Conservation (phyloP, 2,797 vertebrate species). For the Gorsachius magnificus region DNA sequence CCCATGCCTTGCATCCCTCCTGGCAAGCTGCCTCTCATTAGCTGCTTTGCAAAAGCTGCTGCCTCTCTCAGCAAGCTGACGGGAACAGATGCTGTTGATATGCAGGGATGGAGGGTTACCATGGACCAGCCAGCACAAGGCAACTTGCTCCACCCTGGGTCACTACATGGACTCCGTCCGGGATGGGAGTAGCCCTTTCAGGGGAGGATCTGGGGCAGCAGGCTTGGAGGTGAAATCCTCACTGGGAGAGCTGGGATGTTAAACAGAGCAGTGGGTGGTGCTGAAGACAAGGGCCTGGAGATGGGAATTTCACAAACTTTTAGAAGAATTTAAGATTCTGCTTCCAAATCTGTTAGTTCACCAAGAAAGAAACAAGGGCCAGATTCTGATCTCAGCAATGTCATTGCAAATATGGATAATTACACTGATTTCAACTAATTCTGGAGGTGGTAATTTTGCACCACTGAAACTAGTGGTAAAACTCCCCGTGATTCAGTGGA, state of each 20-base stretch:
- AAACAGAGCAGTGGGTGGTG: neutral
- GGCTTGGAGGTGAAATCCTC: neutral
- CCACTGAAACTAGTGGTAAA: neutral
- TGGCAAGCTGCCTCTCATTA: neutral
- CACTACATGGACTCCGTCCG: neutral
- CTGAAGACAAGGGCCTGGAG: neutral
- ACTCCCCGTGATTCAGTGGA: neutral
- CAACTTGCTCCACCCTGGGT: neutral
- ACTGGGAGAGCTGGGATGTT: neutral
- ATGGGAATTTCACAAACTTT: neutral
- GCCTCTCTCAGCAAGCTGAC: neutral
- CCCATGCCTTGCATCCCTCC: neutral
- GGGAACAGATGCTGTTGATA: neutral
- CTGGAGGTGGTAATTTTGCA: neutral
- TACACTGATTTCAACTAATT: neutral
- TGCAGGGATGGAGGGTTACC: neutral
- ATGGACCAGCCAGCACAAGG: neutral
- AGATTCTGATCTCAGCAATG: neutral
- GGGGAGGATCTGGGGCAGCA: neutral
- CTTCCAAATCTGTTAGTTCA: neutral
- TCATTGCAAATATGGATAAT: neutral
- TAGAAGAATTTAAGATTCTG: neutral
- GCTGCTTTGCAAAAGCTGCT: neutral
- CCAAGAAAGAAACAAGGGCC: neutral
- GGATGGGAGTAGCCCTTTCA: neutral